These are phyloP conservation scores for Drosophila neutralis DNA, from an alignment of 2,888 invertebrate genomes.

Conservation along the genomic window DNA sequence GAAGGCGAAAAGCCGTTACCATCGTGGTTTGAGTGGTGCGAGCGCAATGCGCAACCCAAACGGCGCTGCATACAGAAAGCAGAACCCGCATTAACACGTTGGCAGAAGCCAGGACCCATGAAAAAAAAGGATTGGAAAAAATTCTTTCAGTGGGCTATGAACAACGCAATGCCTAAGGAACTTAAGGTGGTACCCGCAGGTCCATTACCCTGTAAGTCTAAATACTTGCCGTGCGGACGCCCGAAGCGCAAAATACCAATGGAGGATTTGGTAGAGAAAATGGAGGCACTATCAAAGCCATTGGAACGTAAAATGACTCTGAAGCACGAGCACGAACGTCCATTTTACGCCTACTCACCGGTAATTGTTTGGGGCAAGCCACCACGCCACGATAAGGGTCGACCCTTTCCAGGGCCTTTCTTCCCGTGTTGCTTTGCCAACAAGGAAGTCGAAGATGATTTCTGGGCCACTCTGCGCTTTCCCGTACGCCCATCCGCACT, in stretches of 20 bases:
- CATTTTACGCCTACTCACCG: conserved; percentile 60
- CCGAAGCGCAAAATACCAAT: conserved; percentile 14
- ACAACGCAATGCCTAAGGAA: conserved; percentile 47
- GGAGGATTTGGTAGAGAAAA: conserved; percentile 33
- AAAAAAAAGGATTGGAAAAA: conserved; percentile 53
- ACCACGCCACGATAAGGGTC: conserved; percentile 64
- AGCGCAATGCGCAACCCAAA: conserved; percentile 49
- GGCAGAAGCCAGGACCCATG: conserved; percentile 68
- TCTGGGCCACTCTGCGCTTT: conserved; percentile 77
- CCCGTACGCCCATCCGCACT: conserved; percentile 69
- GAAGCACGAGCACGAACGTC: conserved; percentile 53
- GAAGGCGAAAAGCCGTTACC: conserved; percentile 10
- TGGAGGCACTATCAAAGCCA: conserved; percentile 56
- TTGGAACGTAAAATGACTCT: conserved; percentile 46
- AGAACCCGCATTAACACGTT: conserved; percentile 31
- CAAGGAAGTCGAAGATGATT: conserved; percentile 70
- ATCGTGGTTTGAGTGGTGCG: conserved; percentile 56
- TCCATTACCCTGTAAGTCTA: conserved; percentile 40
- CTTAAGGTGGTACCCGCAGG: not conserved
- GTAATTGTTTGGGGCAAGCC: conserved; percentile 64
- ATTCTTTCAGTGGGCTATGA: conserved; percentile 51
- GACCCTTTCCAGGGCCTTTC: conserved; percentile 68
- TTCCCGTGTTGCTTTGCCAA: conserved; percentile 75
- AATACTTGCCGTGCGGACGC: conserved; percentile 46
- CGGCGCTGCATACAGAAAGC: conserved; percentile 2